Percentiles rank a stretch among this genome's conserved stretches.
Conservation (phyloP, 2,113 vertebrate species). For the Laticauda laticaudata region DNA sequence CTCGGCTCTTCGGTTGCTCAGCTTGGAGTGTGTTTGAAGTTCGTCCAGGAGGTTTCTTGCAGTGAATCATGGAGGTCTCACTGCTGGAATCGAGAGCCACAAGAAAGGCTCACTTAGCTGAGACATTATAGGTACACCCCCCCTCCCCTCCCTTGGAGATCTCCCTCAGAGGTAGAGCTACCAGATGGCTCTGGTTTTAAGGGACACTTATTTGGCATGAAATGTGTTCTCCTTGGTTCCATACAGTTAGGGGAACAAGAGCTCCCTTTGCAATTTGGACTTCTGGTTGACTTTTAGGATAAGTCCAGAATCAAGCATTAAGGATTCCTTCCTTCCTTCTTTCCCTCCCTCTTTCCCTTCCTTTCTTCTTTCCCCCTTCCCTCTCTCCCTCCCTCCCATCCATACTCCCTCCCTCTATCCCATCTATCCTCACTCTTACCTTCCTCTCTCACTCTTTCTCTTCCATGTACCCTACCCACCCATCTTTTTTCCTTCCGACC, state of each 20-base stretch:
- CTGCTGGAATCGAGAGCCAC: conserved; percentile 17
- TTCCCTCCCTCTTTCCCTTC: background rate
- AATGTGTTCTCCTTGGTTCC: background rate
- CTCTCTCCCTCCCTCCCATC: background rate
- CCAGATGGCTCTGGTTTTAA: background rate
- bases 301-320: background rate
- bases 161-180: background rate
- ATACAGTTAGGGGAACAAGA: background rate
- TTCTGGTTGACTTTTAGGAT: background rate
- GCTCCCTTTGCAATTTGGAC: background rate
- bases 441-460: too few relatives aligned
- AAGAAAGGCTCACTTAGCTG: conserved; percentile 8
- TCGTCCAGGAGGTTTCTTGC: background rate
- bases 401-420: too few relatives aligned
- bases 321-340: background rate
- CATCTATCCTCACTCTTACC: too few relatives aligned
- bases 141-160: background rate
- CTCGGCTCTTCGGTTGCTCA: background rate
- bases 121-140: background rate
- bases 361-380: background rate
- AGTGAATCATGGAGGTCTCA: background rate
- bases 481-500: too few relatives aligned
- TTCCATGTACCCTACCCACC: too few relatives aligned
- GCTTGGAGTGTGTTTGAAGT: background rate
- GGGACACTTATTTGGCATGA: background rate